A percentile compares a stretch with the other conserved stretches of the same genome.
Evolutionary conservation across 2,888 invertebrate genomes (phyloP).

Genomic region (Carpatolechia fugitivella): DNA sequence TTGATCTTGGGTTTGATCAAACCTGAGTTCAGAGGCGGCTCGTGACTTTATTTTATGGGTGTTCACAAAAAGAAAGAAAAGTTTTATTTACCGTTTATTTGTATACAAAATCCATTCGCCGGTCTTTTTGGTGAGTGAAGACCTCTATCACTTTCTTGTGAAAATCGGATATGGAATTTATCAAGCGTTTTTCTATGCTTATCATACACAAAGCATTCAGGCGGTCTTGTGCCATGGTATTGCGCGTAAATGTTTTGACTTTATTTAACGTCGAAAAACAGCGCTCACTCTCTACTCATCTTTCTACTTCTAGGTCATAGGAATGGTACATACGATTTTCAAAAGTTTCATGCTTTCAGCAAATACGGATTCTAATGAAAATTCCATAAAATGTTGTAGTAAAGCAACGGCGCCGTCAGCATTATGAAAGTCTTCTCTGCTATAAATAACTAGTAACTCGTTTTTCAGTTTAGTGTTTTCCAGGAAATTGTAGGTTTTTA

Average conservation of each 20-base stretch:
- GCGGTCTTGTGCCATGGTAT: slow-evolving; percentile 24
- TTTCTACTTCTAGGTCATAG: slow-evolving; percentile 24
- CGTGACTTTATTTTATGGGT: neutral
- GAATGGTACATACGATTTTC: slow-evolving; percentile 23
- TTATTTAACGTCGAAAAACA: slow-evolving; percentile 25
- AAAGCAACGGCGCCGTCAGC: slow-evolving; percentile 6
- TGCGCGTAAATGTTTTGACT: slow-evolving; percentile 26
- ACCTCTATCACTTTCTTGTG: too few species aligned
- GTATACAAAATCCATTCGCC: too few species aligned
- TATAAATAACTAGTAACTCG: neutral
- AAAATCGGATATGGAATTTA: too few species aligned
- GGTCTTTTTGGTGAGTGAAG: too few species aligned
- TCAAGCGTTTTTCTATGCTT: slow-evolving; percentile 16
- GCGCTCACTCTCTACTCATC: slow-evolving; percentile 24
- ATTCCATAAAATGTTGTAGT: slow-evolving; percentile 12
- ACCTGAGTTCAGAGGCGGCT: too few species aligned
- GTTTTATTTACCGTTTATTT: too few species aligned
- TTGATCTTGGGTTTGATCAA: too few species aligned
- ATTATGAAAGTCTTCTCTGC: slow-evolving; percentile 9
- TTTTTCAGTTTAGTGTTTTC: slow-evolving; percentile 5
- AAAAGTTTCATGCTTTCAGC: too few species aligned
- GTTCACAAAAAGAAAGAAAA: too few species aligned
- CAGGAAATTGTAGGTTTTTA: slow-evolving; percentile 5
- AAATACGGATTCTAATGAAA: too few species aligned
- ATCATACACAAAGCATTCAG: slow-evolving; percentile 21